phyloP scores from a whole-genome alignment of 2,113 vertebrate genomes.

The Acrocephalus arundinaceus region DNA sequence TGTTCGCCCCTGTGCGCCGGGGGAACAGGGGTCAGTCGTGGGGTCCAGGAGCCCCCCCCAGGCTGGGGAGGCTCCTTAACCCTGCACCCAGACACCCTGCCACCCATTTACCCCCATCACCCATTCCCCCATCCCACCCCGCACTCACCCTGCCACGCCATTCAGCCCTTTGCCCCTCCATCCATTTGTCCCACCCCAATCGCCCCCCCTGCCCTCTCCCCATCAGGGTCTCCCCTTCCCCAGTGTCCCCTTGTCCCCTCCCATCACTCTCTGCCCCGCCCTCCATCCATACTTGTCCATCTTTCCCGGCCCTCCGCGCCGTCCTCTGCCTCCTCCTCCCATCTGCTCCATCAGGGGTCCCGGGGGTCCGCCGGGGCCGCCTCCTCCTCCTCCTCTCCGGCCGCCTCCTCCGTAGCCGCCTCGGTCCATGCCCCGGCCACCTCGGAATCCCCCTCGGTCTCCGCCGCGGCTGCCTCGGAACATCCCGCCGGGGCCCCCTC shows the following conservation, averaged over 20 bases:
- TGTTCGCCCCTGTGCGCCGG: constrained; percentile 80
- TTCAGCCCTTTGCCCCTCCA: neutral
- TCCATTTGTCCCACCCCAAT: neutral
- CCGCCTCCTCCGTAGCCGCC: constrained; percentile 87
- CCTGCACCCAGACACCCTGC: no score
- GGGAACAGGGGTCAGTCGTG: accelerated
- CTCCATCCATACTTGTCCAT: constrained; percentile 77
- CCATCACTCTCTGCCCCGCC: neutral
- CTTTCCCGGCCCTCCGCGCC: constrained; percentile 79
- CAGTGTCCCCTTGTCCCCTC: neutral
- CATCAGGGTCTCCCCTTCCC: neutral
- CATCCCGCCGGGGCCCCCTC: constrained; percentile 82
- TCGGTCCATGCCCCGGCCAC: constrained; percentile 89
- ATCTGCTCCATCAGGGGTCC: constrained; percentile 81
- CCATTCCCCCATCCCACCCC: neutral
- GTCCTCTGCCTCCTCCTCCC: constrained; percentile 78
- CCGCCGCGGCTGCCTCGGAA: constrained; percentile 80
- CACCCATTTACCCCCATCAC: neutral
- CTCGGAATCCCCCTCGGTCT: constrained; percentile 88
- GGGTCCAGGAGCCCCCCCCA: neutral
- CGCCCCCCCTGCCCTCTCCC: neutral
- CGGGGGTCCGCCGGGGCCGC: constrained; percentile 75
- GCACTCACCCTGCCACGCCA: no score
- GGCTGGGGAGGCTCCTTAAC: no score
- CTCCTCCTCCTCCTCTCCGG: constrained; percentile 76